A percentile compares a stretch with the other conserved stretches of the same genome.
Evolutionary conservation across 2,797 vertebrate species (phyloP).

Genomic region (Masticophis lateralis): DNA sequence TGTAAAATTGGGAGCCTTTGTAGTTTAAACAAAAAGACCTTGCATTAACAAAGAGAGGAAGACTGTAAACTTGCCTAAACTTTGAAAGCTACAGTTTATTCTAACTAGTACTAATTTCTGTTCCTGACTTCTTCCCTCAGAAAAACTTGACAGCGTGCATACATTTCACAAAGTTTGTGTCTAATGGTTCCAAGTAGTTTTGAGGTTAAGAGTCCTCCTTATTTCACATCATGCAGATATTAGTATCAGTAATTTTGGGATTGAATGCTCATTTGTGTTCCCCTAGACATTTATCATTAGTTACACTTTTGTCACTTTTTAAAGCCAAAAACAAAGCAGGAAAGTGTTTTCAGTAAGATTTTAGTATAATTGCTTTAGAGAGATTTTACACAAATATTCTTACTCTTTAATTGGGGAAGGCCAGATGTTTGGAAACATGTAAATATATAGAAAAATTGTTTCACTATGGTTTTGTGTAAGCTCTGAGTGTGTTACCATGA

Average conservation of each 20-base stretch:
- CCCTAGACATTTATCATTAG: not conserved
- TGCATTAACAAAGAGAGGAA: not conserved
- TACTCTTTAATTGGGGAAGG: not conserved
- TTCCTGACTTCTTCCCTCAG: not conserved
- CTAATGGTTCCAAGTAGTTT: not conserved
- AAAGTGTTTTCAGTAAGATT: not conserved
- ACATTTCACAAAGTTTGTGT: not conserved
- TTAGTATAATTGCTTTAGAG: not conserved
- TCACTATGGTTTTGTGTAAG: conserved; percentile 25
- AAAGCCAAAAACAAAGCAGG: not conserved
- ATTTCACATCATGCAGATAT: not conserved
- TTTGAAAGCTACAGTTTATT: not conserved
- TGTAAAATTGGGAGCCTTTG: not conserved
- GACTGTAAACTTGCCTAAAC: not conserved
- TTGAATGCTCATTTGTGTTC: not conserved
- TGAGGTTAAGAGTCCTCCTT: not conserved
- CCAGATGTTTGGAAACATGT: not conserved
- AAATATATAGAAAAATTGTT: not conserved
- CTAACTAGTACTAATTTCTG: not conserved
- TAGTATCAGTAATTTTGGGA: not conserved
- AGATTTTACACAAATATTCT: not conserved
- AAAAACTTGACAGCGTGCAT: not conserved
- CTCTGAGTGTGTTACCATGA: not conserved
- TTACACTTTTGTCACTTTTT: not conserved
- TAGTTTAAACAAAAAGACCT: not conserved